Conservation (phyloP, 2,113 vertebrate genomes). For the Tragelaphus strepsiceros region DNA sequence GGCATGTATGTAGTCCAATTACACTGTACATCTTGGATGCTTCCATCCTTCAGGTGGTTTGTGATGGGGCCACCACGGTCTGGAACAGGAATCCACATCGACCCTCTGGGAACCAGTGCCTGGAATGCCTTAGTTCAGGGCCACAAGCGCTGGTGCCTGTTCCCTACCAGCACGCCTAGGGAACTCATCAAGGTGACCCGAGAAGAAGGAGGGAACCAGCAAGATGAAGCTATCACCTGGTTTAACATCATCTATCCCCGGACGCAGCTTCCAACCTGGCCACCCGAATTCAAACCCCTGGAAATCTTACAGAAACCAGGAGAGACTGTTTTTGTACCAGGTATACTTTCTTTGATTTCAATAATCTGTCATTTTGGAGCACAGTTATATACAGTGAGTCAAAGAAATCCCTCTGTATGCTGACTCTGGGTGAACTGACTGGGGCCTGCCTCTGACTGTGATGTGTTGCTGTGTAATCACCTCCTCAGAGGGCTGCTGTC, state of each 20-base stretch:
- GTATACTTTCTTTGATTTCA: conserved; percentile 70
- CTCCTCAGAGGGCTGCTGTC: background rate
- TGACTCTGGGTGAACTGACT: background rate
- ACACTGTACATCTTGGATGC: background rate
- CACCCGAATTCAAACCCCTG: conserved; percentile 92
- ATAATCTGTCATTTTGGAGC: background rate
- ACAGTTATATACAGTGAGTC: background rate
- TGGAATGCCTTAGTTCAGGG: conserved; percentile 99
- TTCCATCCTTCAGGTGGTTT: conserved; percentile 87
- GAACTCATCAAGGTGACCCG: conserved; percentile 97
- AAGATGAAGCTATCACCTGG: conserved; percentile 99
- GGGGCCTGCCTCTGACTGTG: background rate
- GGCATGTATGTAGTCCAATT: background rate
- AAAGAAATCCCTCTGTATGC: background rate
- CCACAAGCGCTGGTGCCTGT: conserved; percentile 97
- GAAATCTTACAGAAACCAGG: conserved; percentile 96
- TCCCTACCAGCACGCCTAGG: conserved; percentile 95
- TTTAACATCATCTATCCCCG: conserved; percentile 94
- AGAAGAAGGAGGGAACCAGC: conserved; percentile 97
- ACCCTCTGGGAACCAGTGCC: conserved; percentile 96
- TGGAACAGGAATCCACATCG: conserved; percentile 98
- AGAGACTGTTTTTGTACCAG: conserved; percentile 97
- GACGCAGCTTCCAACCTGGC: conserved; percentile 93
- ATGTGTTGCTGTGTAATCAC: background rate
- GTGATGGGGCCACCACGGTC: conserved; percentile 98